Conservation (phyloP, 2,888 invertebrate genomes). For the Gnatocerus cornutus region DNA sequence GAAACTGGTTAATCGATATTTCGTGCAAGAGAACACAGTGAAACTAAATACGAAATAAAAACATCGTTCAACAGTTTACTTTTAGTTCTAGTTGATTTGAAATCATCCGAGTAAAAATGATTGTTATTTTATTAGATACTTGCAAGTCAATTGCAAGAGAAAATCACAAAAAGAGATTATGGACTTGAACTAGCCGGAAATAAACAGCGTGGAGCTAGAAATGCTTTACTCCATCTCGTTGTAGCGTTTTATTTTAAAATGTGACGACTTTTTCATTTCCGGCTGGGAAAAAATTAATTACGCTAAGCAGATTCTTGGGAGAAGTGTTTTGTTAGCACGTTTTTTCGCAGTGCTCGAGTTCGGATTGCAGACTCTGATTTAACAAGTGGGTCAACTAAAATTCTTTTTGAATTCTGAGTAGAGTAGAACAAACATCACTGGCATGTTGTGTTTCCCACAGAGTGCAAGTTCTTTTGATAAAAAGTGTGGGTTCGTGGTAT, state of each 20-base stretch:
- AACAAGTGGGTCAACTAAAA: too few relatives aligned
- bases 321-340: too few relatives aligned
- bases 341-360: too few relatives aligned
- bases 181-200: background rate
- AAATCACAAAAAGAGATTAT: constrained; percentile 12
- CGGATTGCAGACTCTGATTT: too few relatives aligned
- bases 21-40: background rate
- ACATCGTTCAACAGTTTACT: constrained; percentile 3
- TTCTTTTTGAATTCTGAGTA: too few relatives aligned
- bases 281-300: background rate
- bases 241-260: background rate
- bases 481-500: background rate
- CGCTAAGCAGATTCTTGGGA: too few relatives aligned
- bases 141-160: constrained; percentile 14
- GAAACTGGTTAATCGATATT: constrained; percentile 5
- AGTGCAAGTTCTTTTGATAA: too few relatives aligned
- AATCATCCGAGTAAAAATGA: constrained; percentile 6
- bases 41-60: constrained; percentile 12
- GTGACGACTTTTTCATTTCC: background rate
- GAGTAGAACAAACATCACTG: too few relatives aligned
- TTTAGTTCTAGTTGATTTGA: constrained; percentile 15
- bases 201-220: background rate
- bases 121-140: constrained; percentile 27
- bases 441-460: too few relatives aligned
- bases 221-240: background rate